Evolutionary conservation across 2,888 invertebrate species (phyloP).

Genomic region (Andrena flavipes): DNA sequence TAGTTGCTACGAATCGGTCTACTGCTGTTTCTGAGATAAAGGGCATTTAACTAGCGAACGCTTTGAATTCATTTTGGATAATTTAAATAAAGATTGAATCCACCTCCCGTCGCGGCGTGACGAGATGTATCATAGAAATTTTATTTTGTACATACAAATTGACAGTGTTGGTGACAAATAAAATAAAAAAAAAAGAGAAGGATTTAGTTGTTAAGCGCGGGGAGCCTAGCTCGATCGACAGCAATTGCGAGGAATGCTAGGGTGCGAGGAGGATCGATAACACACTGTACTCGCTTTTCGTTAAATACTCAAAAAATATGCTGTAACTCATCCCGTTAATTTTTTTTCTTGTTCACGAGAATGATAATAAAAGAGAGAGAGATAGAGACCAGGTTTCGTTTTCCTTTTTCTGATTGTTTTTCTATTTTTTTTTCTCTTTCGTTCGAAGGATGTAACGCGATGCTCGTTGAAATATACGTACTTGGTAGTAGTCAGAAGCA

Average conservation of each 20-base stretch:
- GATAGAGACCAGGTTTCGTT: conserved; percentile 38
- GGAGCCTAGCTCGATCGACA: conserved; percentile 45
- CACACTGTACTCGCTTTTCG: conserved; percentile 39
- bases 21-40: conserved; percentile 47
- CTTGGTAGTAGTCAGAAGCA: conserved; percentile 61
- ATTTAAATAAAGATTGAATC: conserved; percentile 26
- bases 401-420: conserved; percentile 13
- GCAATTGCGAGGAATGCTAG: conserved; percentile 31
- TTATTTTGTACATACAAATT: conserved; percentile 60
- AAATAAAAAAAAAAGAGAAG: conserved; percentile 13
- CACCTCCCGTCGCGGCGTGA: conserved; percentile 37
- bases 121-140: conserved; percentile 47
- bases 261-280: conserved; percentile 4
- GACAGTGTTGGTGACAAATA: conserved; percentile 20
- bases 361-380: conserved; percentile 36
- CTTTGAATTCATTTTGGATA: conserved; percentile 39
- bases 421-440: background rate
- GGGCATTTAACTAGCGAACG: conserved; percentile 56
- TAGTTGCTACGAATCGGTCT: conserved; percentile 29
- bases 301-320: conserved; percentile 48
- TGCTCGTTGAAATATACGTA: conserved; percentile 41
- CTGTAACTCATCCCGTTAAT: conserved; percentile 18
- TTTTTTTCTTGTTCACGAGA: conserved; percentile 13
- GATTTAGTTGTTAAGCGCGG: conserved; percentile 37
- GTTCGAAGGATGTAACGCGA: conserved; percentile 38